Evolutionary conservation across 2,797 vertebrate species (phyloP).

Genomic region (Alcedo quadribrachys): DNA sequence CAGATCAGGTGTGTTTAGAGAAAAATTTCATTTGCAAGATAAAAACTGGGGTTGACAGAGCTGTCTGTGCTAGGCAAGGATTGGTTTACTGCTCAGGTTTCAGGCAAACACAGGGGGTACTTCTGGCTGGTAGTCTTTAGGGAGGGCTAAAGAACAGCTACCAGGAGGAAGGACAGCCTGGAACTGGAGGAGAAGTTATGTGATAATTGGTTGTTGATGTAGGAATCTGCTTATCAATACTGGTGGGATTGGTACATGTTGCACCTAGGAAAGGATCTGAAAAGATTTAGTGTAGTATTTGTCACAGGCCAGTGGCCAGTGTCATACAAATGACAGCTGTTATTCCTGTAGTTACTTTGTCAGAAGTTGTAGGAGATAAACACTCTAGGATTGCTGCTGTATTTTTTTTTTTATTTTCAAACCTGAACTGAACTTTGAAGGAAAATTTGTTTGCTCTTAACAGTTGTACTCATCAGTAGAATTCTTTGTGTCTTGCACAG

Average conservation of each 20-base stretch:
- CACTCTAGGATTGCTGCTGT: not conserved
- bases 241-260: not conserved
- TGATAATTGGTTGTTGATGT: not conserved
- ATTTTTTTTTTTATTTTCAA: fast-evolving
- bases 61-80: not conserved
- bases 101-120: not conserved
- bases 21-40: not conserved
- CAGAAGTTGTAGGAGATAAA: not conserved
- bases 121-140: not conserved
- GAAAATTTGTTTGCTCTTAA: constrained; percentile 19
- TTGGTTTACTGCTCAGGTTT: not conserved
- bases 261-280: not conserved
- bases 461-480: constrained; percentile 5
- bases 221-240: not conserved
- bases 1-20: not conserved
- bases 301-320: not conserved
- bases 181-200: not conserved
- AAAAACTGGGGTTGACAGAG: not conserved
- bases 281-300: not conserved
- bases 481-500: constrained; percentile 1
- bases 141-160: not conserved
- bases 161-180: not conserved
- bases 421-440: constrained; percentile 12
- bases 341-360: not conserved
- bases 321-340: not conserved